Base-by-base conservation (phyloP, 2,888 invertebrate species). In the Pharmacophagus antenor region DNA sequence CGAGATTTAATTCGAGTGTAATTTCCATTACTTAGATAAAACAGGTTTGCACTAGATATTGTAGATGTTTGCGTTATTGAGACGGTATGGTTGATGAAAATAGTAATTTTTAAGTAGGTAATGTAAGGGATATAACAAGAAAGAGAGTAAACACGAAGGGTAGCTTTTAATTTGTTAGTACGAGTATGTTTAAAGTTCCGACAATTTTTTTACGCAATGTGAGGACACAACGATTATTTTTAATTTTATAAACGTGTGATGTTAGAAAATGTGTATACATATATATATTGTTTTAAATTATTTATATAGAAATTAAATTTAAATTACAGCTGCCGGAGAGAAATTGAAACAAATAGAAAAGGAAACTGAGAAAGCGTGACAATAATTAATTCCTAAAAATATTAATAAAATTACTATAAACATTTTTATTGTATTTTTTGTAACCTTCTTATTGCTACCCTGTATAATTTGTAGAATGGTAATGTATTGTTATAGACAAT, bases 291-390 rank as follows among this genome's bases (percentile, higher is more conserved):
- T 7, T 8, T 2, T 2, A 31, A 31, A 12, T 31, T 8, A 31
- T 31, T 10, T 31, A 12, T 12, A 31, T 15, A 15, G 3, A 20
- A 20, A 22, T 8, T 17, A 25, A 48, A 22, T 25, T 52, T 53
- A 37, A 44, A 17, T 53, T 57, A 22, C 42, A 63, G 62, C 60
- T 25, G 47, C 44, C 0, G 62, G 60, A 10, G 31, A 60, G 27
- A 60, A 60, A 48, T 25, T 58, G 17, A 52, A 55, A 27, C n/a
- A 52, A 49, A 18, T 12, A 7, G 52, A 42, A 37, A 52, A 51
- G 41, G 60, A 60, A 51, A 21, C 25, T 17, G 46, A 51, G 5
- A 56, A 60, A 47, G 21, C 12, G 17, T 50, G 48, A 23, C 12
- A 17, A 15, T n/a, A 41, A 31, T 12, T 15, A 10, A 31, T 12